phyloP scores from a whole-genome alignment of 2,797 vertebrate genomes.

The Muraenolepis orangiensis region DNA sequence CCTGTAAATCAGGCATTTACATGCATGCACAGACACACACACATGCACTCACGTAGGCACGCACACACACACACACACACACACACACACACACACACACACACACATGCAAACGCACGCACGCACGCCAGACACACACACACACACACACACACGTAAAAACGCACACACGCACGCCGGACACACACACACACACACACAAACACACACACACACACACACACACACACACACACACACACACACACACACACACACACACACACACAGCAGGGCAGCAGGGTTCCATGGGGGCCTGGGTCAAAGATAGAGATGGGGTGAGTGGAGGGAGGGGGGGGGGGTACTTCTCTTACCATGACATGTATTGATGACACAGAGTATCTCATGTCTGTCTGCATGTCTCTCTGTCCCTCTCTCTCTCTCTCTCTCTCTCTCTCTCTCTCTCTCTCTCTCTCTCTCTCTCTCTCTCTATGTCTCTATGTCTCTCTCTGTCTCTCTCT shows the following conservation, averaged over 20 bases:
- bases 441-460: constrained; percentile 5
- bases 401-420: background rate
- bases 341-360: constrained; percentile 21
- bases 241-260: constrained; percentile 10
- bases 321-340: background rate
- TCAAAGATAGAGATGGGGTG: background rate
- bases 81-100: background rate
- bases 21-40: background rate
- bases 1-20: constrained; percentile 22
- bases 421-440: background rate
- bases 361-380: background rate
- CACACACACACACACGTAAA: constrained; percentile 23
- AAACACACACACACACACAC: background rate
- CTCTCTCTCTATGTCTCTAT: background rate
- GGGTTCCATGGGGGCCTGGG: constrained; percentile 24
- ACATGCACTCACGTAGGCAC: constrained; percentile 16
- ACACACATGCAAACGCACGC: background rate
- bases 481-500: background rate
- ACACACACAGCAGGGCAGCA: constrained; percentile 32
- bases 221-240: background rate
- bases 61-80: background rate
- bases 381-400: background rate
- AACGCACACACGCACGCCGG: no score
- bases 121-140: background rate
- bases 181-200: background rate